Percentiles rank a stretch among this genome's conserved stretches.
phyloP scores from a whole-genome alignment of 2,113 vertebrate species.

The Chionomys nivalis region DNA sequence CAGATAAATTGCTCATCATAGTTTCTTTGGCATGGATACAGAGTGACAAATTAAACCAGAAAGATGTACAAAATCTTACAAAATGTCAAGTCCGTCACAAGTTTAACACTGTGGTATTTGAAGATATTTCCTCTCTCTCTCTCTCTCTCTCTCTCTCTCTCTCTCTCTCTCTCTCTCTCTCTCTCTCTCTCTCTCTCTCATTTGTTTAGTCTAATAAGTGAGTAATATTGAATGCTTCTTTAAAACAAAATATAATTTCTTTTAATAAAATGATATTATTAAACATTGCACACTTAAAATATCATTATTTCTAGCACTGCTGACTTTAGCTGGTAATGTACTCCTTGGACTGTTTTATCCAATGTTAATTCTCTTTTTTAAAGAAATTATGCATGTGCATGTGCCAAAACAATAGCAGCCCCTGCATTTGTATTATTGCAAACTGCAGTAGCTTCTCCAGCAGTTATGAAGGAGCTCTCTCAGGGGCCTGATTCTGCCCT shows the following conservation, averaged over 20 bases:
- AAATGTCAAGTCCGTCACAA: neutral
- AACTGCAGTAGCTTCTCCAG: conserved; percentile 54
- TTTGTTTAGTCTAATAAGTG: conserved; percentile 69
- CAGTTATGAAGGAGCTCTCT: conserved; percentile 58
- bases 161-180: neutral
- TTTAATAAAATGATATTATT: conserved; percentile 68
- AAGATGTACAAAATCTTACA: neutral
- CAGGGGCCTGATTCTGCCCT: neutral
- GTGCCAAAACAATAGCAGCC: conserved; percentile 14
- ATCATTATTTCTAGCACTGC: conserved; percentile 76
- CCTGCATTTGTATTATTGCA: conserved; percentile 49
- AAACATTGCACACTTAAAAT: conserved; percentile 79
- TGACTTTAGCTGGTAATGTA: conserved; percentile 52
- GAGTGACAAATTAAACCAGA: neutral
- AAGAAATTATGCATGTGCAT: neutral
- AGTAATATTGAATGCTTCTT: conserved; percentile 64
- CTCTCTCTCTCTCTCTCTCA: conserved; percentile 29
- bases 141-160: neutral
- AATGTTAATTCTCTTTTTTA: conserved; percentile 55
- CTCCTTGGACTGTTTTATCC: conserved; percentile 49
- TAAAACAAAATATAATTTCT: conserved; percentile 23
- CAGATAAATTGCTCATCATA: conserved; percentile 9
- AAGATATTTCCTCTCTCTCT: neutral
- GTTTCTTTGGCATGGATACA: conserved; percentile 50
- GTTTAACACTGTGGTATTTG: neutral